phyloP scores from a whole-genome alignment of 2,888 invertebrate species.

The Microctonus brassicae region DNA sequence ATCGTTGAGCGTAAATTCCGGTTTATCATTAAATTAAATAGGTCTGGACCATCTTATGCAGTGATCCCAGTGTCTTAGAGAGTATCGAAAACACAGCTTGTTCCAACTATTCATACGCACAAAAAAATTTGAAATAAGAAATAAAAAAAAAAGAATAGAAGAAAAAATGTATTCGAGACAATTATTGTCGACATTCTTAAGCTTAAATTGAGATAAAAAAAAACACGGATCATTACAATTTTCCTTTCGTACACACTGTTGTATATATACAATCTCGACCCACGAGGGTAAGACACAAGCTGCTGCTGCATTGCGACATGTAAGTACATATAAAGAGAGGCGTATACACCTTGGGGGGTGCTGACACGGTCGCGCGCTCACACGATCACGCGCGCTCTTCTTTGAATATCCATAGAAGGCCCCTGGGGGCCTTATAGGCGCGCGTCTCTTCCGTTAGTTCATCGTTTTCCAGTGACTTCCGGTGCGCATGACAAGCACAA shows the following conservation, averaged over 20 bases:
- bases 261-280: constrained; percentile 1
- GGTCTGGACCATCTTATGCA: too few species aligned
- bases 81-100: too few species aligned
- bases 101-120: too few species aligned
- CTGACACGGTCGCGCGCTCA: constrained; percentile 47
- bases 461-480: constrained; percentile 70
- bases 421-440: constrained; percentile 40
- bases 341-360: constrained; percentile 20
- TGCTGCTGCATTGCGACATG: constrained; percentile 49
- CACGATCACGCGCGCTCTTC: neutral
- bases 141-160: neutral
- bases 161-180: neutral
- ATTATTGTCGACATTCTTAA: too few species aligned
- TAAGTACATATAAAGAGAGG: neutral
- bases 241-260: neutral
- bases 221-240: neutral
- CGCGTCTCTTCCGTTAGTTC: constrained; percentile 65
- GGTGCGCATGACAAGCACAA: constrained; percentile 57
- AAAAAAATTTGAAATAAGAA: too few species aligned
- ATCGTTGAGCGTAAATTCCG: too few species aligned
- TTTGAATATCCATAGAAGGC: neutral
- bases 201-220: too few species aligned
- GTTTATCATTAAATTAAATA: too few species aligned
- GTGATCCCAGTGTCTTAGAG: too few species aligned
- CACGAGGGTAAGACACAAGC: constrained; percentile 52